phyloP scores from a whole-genome alignment of 2,888 invertebrate genomes.

The Cheilosia vernalis region DNA sequence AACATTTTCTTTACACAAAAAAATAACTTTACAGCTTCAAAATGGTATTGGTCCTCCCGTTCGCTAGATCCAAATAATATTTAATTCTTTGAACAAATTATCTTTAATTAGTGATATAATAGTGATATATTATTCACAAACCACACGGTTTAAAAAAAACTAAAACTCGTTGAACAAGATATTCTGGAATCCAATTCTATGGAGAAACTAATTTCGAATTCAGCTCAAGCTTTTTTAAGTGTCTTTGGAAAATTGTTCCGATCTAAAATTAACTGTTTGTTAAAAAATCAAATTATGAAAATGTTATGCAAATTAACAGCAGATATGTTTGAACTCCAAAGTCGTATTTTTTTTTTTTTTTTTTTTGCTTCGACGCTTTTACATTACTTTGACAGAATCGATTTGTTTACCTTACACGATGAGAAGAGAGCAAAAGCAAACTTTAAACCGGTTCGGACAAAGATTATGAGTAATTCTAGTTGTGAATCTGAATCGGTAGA shows the following conservation, averaged over 20 bases:
- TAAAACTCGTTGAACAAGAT: constrained; percentile 46
- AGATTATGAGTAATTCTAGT: constrained; percentile 55
- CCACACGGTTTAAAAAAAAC: constrained; percentile 16
- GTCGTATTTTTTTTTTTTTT: not conserved
- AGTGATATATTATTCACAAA: too few species aligned
- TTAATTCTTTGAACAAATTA: constrained; percentile 11
- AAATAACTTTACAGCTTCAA: not conserved
- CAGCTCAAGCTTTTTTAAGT: not conserved
- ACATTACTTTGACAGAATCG: constrained; percentile 38
- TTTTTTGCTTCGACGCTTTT: not conserved
- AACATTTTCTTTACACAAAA: constrained; percentile 20
- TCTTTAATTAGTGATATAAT: constrained; percentile 40
- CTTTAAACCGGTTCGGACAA: not conserved
- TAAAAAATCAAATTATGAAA: not conserved
- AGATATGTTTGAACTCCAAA: not conserved
- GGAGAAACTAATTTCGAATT: constrained; percentile 5
- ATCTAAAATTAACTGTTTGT: constrained; percentile 7
- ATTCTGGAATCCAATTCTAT: constrained; percentile 30
- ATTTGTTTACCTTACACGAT: constrained; percentile 35
- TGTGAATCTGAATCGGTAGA: constrained; percentile 17
- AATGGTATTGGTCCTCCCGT: not conserved
- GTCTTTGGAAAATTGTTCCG: constrained; percentile 25
- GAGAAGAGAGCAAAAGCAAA: not conserved
- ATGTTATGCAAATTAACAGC: constrained; percentile 29
- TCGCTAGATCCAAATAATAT: constrained; percentile 35